These are phyloP conservation scores for Ctena decussata DNA, from an alignment of 2,888 invertebrate genomes.

Conservation along the genomic window DNA sequence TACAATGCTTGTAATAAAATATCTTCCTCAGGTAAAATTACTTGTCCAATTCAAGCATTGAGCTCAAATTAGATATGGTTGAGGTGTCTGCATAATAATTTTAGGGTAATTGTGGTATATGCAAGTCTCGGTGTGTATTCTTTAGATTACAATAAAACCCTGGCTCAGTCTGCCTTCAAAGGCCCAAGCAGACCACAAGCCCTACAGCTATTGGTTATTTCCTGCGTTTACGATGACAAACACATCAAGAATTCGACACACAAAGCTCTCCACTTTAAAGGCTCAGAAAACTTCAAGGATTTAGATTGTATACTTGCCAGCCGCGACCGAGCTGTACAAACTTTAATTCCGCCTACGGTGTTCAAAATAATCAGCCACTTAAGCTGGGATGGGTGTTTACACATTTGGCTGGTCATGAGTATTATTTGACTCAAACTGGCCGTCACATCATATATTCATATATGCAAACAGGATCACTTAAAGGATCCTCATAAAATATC, in stretches of 20 bases:
- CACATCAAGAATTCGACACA: background rate
- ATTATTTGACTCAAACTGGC: no score
- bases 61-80: no score
- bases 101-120: background rate
- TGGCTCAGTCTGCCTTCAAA: background rate
- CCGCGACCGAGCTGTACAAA: background rate
- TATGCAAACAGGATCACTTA: background rate
- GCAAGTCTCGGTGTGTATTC: background rate
- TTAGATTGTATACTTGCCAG: background rate
- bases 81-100: no score
- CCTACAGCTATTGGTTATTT: constrained; percentile 1
- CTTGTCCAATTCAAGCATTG: no score
- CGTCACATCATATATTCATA: no score
- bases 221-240: background rate
- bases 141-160: background rate
- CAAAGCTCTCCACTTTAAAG: background rate
- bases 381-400: background rate
- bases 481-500: no score
- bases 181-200: background rate
- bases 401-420: background rate
- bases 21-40: no score
- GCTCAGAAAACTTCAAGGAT: background rate
- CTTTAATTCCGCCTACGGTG: background rate
- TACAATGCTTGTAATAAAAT: no score
- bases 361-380: constrained; percentile 1